Evolutionary conservation across 1,140 invertebrate genomes (phyloP), one percentile per base, ranked within the genome.

Genomic region (Battus philenor): DNA sequence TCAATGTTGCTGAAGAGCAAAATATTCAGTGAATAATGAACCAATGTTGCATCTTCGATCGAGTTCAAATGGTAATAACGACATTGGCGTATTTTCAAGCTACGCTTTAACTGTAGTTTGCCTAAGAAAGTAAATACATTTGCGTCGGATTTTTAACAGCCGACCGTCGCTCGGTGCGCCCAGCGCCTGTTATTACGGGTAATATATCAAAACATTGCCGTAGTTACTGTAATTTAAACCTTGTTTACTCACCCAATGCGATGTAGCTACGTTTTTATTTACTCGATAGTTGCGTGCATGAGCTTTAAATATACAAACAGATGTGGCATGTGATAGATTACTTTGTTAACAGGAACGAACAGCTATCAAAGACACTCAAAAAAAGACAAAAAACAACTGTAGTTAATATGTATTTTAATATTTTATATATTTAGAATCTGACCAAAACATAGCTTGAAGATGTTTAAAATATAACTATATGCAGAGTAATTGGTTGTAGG

Each of bases 191-290:
- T 82, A 82, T 82, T 82, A 82, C 39, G 50, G 61, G 68, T 62
- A 69, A 82, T 82, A 79, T 76, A 82, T 82, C 78, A 82, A 82
- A 78, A 78, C 73, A 77, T 72, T 75, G 59, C 74, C 69, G 70
- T 70, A 72, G 54, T 57, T 49, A 54, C 61, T 61, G 68, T 69
- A 62, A 66, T 71, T 69, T 63, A 47, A 62, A 61, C 70, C 68
- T 47, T 77, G 68, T 82, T 76, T 82, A 50, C 54, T 63, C 20
- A 44, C 27, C 27, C 34, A 16, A 26, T 15, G 36, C 13, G 18
- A 26, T 22, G 20, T 10, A 11, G 33, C 9, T 36, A 18, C 18
- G 18, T 11, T 32, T 27, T 43, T 56, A 54, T 59, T 59, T 54
- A 30, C 44, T 30, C 43, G 18, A 33, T 31, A 45, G 2, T 24